These are phyloP conservation scores for Geotrupes spiniger DNA, from an alignment of 2,888 invertebrate genomes.

Conservation along the genomic window DNA sequence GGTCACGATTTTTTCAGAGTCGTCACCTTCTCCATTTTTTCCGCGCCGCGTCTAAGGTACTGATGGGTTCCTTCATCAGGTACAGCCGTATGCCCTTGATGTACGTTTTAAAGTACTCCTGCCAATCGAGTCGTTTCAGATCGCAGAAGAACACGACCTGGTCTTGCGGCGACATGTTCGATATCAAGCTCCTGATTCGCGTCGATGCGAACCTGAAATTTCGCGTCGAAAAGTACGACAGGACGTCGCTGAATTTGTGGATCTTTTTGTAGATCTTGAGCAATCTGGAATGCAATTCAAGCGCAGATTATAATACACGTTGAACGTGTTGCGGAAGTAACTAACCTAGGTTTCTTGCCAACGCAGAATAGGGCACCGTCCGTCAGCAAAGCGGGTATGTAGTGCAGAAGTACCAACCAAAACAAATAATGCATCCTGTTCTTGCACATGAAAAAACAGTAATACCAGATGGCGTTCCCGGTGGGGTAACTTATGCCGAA, in stretches of 20 bases:
- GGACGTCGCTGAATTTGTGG: conserved; percentile 66
- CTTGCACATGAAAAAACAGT: conserved; percentile 62
- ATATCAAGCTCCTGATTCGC: conserved; percentile 51
- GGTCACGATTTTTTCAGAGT: too few species aligned
- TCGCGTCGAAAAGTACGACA: conserved; percentile 70
- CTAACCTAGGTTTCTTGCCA: conserved; percentile 62
- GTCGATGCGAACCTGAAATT: conserved; percentile 66
- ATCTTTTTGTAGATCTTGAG: conserved; percentile 72
- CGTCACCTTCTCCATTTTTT: conserved; percentile 8
- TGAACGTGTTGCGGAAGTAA: conserved; percentile 2
- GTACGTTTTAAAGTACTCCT: conserved; percentile 64
- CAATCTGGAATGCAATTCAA: conserved; percentile 55
- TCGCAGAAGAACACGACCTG: conserved; percentile 67
- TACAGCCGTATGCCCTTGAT: conserved; percentile 71
- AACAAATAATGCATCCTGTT: conserved; percentile 59
- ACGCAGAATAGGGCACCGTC: conserved; percentile 56
- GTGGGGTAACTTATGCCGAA: conserved; percentile 60
- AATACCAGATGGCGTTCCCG: conserved; percentile 67
- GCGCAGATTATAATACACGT: neutral
- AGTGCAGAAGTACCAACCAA: conserved; percentile 63
- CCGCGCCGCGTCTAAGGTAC: conserved; percentile 51
- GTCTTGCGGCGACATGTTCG: conserved; percentile 56
- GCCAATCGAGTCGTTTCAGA: conserved; percentile 70
- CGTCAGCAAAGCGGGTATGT: conserved; percentile 62
- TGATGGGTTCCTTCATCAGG: conserved; percentile 73